These are phyloP conservation scores for Eubasilissa regina DNA, from an alignment of 1,140 invertebrate species.

Conservation along the genomic window DNA sequence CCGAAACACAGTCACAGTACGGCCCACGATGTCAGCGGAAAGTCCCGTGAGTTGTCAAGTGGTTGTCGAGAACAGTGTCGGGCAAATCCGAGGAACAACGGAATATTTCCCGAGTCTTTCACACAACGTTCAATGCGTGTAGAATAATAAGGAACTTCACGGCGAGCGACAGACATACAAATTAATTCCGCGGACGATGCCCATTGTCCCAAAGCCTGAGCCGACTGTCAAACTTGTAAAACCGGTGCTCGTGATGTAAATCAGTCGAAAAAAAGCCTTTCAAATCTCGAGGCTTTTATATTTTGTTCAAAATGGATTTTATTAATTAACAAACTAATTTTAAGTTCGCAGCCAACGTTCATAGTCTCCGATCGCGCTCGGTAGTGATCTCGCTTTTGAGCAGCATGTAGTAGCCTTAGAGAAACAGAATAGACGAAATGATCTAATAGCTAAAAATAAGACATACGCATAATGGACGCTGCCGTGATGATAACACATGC, in stretches of 20 bases:
- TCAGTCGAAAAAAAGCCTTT: neutral
- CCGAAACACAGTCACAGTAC: constrained; percentile 1
- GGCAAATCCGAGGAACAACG: constrained; percentile 50
- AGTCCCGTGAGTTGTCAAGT: constrained; percentile 36
- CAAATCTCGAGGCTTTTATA: neutral
- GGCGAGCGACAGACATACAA: constrained; percentile 34
- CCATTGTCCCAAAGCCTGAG: constrained; percentile 27
- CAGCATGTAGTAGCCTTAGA: too few relatives aligned
- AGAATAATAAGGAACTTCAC: constrained; percentile 12
- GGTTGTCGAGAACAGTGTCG: constrained; percentile 41
- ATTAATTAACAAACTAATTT: too few relatives aligned
- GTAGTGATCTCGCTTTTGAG: too few relatives aligned
- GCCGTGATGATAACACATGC: constrained; percentile 2
- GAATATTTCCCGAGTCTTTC: constrained; percentile 48
- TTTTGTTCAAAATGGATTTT: neutral
- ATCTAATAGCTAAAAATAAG: constrained; percentile 35
- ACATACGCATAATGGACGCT: neutral
- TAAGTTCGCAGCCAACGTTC: too few relatives aligned
- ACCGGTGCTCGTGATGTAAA: neutral
- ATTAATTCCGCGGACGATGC: constrained; percentile 25
- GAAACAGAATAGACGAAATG: neutral
- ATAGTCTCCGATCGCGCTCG: too few relatives aligned
- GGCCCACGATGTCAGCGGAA: constrained; percentile 34
- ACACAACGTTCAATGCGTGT: constrained; percentile 34
- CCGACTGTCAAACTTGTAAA: constrained; percentile 13